These are phyloP conservation scores for Agrochola litura DNA, from an alignment of 2,888 invertebrate genomes.

Conservation along the genomic window DNA sequence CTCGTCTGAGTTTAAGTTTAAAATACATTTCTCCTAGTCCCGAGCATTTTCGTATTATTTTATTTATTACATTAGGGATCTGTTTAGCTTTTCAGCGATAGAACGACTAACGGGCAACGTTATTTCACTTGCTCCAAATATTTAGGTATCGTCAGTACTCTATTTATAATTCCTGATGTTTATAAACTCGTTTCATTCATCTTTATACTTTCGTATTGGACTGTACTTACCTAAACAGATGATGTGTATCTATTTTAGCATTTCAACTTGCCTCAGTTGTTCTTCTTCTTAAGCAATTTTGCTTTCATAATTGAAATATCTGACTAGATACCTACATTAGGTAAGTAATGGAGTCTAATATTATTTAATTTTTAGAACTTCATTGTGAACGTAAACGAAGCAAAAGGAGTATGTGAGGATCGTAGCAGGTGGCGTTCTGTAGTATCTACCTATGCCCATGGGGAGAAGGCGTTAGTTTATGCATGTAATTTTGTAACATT, in stretches of 20 bases:
- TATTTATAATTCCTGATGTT: slow-evolving; percentile 63
- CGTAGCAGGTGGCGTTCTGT: not conserved
- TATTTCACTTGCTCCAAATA: slow-evolving; percentile 55
- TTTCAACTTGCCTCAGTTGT: slow-evolving; percentile 16
- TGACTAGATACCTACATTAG: not conserved
- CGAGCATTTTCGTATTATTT: slow-evolving; percentile 21
- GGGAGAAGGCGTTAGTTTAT: not conserved
- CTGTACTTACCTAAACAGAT: slow-evolving; percentile 28
- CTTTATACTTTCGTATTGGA: slow-evolving; percentile 48
- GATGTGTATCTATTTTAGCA: slow-evolving; percentile 22
- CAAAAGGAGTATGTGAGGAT: not conserved
- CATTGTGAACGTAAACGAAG: not conserved
- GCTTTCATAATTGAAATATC: slow-evolving; percentile 9
- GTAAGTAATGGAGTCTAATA: not conserved
- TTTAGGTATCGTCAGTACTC: slow-evolving; percentile 50
- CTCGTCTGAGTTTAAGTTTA: slow-evolving; percentile 12
- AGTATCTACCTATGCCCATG: not conserved
- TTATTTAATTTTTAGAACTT: not conserved
- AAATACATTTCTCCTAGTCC: slow-evolving; percentile 23
- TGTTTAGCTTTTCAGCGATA: slow-evolving; percentile 40
- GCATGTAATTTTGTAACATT: not conserved
- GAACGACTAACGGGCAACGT: slow-evolving; percentile 29
- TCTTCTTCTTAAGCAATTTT: not conserved
- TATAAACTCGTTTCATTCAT: slow-evolving; percentile 65
- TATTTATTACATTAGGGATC: slow-evolving; percentile 10